Evolutionary conservation across 2,888 invertebrate genomes (phyloP), one percentile per base, ranked within the genome.

Genomic region (Lumbricus terrestris): DNA sequence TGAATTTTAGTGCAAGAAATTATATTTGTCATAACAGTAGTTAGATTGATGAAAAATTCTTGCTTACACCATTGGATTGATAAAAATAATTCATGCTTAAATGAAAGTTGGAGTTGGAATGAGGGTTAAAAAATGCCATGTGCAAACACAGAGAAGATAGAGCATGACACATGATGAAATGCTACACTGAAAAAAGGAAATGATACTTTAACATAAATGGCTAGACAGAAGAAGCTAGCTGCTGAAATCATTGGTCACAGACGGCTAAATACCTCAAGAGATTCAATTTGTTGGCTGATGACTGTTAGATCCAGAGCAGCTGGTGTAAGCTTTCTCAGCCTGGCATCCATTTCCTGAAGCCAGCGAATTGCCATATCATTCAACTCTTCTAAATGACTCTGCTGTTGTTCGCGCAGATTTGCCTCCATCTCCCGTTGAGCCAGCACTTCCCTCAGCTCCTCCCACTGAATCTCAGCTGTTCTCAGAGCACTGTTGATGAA

Each of bases 241-340:
- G 69, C n/a, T 69, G n/a, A 69, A n/a, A n/a, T 3, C 29, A 69
- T 11, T 2, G n/a, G 1, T 0, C 15, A 1, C 29, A 35, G 4
- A 35, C 23, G 23, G 20, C 8, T 34, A 85, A 37, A 85, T 35
- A 92, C 92, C 90, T 92, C 89, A 54, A 96, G 92, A 92, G 96
- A 95, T 90, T 95, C 95, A 89, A 96, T 96, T 95, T 99, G 98
- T 91, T 96, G 96, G 92, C 97, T 97, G 90, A 98, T 96, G 83
- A 96, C 96, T 88, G 98, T 98, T 92, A 97, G 95, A 94, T 98
- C 98, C 1, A 98, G 96, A 0, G 98, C 98, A 0, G 98, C 97
- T 0, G 97, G 96, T 91, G 97, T 96, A 89, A 98, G 95, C 42
- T 96, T 96, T 91, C 96, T 96, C 0, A 98, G 96, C 92, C 96